These are phyloP conservation scores for Monoplex corrugatus DNA, from an alignment of 2,888 invertebrate species.

Conservation along the genomic window DNA sequence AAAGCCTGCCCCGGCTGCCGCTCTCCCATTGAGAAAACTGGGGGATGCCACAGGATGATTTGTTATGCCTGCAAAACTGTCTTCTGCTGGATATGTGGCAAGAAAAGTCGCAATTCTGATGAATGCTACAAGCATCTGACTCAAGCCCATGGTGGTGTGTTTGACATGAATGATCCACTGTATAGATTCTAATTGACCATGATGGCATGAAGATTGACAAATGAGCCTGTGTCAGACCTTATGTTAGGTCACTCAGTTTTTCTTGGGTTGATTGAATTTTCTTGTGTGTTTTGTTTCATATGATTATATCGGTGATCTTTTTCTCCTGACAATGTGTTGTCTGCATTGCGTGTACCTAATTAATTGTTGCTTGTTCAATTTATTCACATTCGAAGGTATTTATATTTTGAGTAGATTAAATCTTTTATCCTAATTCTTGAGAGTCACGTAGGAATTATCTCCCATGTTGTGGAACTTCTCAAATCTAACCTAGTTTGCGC, in stretches of 20 bases:
- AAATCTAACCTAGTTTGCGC: no score
- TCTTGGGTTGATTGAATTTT: not conserved
- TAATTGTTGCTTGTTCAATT: no score
- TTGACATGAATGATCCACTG: not conserved
- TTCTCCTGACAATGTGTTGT: no score
- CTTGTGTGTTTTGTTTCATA: not conserved
- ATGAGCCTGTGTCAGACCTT: not conserved
- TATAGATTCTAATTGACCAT: not conserved
- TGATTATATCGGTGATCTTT: no score
- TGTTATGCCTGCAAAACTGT: conserved; percentile 68
- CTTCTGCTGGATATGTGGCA: conserved; percentile 76
- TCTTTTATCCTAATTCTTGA: no score
- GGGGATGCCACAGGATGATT: conserved; percentile 74
- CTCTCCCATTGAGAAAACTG: conserved; percentile 70
- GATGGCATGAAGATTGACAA: no score
- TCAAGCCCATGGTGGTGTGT: conserved; percentile 58
- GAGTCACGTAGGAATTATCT: no score
- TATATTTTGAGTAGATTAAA: no score
- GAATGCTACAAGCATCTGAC: conserved; percentile 71
- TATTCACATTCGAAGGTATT: no score
- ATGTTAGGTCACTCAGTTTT: not conserved
- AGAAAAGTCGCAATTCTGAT: conserved; percentile 54
- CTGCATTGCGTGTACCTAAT: no score
- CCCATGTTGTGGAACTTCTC: no score
- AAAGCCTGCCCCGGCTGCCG: conserved; percentile 73